Evolutionary conservation across 2,113 vertebrate genomes (phyloP).

Genomic region (Carassius carassius): DNA sequence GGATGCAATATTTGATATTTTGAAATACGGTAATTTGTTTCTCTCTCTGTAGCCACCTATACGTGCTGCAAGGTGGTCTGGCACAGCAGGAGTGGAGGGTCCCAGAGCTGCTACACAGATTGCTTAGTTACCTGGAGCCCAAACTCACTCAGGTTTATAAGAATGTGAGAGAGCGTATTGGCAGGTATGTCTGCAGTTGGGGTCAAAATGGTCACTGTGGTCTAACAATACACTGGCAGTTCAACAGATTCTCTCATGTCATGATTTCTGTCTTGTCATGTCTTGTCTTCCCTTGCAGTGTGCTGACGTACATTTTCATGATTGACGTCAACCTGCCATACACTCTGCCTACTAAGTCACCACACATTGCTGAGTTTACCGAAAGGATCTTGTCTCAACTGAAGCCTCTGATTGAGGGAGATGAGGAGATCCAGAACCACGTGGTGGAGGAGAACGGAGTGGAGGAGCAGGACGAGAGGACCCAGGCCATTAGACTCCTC

Average conservation of each 20-base stretch:
- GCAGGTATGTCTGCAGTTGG: slow-evolving; percentile 78
- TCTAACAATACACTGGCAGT: background rate
- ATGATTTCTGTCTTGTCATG: no score
- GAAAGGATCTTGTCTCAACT: slow-evolving; percentile 84
- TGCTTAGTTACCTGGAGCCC: slow-evolving; percentile 92
- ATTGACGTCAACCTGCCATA: slow-evolving; percentile 94
- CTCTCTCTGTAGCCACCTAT: slow-evolving; percentile 81
- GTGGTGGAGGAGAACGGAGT: slow-evolving; percentile 91
- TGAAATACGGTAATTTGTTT: background rate
- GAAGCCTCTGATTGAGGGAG: slow-evolving; percentile 88
- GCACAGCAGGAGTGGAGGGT: slow-evolving; percentile 98
- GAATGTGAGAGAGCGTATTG: slow-evolving; percentile 95
- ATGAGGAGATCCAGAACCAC: slow-evolving; percentile 95
- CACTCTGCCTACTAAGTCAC: slow-evolving; percentile 86
- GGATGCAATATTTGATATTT: background rate
- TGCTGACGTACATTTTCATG: slow-evolving; percentile 98
- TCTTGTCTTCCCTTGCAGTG: slow-evolving; percentile 74
- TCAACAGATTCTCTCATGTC: background rate
- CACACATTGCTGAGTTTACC: slow-evolving; percentile 89
- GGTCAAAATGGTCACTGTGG: background rate
- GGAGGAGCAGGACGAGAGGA: slow-evolving; percentile 89
- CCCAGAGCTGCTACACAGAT: slow-evolving; percentile 87
- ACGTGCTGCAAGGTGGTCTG: slow-evolving; percentile 93
- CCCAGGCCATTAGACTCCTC: slow-evolving; percentile 96
- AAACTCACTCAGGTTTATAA: slow-evolving; percentile 98